phyloP scores from a whole-genome alignment of 2,797 vertebrate genomes.

The Catostomus latipinnis region DNA sequence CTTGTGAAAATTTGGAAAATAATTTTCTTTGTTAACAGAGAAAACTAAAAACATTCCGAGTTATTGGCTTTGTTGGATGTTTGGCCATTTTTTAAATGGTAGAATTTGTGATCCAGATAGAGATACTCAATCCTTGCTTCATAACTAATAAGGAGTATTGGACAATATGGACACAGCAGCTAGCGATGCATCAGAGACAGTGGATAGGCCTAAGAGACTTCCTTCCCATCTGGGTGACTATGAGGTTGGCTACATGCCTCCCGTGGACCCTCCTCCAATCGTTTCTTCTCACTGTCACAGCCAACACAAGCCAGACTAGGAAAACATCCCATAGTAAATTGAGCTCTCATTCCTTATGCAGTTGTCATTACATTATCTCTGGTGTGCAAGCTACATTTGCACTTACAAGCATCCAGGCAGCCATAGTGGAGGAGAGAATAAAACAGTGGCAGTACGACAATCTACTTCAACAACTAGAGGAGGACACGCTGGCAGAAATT shows the following conservation, averaged over 20 bases:
- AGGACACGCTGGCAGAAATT: background rate
- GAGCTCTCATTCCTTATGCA: background rate
- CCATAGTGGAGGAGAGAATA: conserved; percentile 11
- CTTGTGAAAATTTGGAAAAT: too few species aligned
- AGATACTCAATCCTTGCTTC: too few species aligned
- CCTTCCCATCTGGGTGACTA: background rate
- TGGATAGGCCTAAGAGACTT: background rate
- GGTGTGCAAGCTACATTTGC: background rate
- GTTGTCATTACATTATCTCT: background rate
- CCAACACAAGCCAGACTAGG: background rate
- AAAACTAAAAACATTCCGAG: too few species aligned
- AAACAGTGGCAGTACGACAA: background rate
- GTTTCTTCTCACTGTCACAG: background rate
- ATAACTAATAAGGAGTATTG: too few species aligned
- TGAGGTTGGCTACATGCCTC: conserved; percentile 4
- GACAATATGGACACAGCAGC: background rate
- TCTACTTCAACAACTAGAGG: background rate
- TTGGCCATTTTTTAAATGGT: too few species aligned
- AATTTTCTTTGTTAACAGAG: too few species aligned
- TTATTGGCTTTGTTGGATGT: too few species aligned
- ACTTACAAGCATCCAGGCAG: background rate
- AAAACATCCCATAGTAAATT: background rate
- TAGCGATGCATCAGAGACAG: background rate
- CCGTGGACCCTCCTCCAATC: background rate
- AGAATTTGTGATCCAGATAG: too few species aligned